phyloP scores from a whole-genome alignment of 2,113 vertebrate species.

The Channa argus region DNA sequence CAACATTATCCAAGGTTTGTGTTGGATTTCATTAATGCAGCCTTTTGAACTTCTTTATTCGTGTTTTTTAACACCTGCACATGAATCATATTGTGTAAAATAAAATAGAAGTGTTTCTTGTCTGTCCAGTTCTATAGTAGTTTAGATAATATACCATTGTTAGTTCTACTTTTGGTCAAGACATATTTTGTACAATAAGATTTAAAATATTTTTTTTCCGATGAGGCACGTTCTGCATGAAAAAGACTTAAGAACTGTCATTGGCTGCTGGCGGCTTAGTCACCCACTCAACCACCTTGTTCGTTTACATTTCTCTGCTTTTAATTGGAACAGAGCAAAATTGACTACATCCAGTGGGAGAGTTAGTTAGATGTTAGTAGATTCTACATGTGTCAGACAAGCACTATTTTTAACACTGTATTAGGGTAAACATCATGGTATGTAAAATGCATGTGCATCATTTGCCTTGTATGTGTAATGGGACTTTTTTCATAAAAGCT shows the following conservation, averaged over 20 bases:
- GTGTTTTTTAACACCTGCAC: neutral
- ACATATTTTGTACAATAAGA: neutral
- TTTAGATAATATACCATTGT: slow-evolving; percentile 1
- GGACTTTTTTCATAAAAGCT: neutral
- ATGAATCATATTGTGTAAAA: neutral
- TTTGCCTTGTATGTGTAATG: neutral
- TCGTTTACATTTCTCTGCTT: slow-evolving; percentile 50
- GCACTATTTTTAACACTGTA: neutral
- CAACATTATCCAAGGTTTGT: too few species aligned
- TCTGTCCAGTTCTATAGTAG: neutral
- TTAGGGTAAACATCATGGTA: neutral
- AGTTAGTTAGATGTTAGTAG: slow-evolving; percentile 14
- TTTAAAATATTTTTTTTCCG: slow-evolving; percentile 30
- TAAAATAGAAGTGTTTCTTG: neutral
- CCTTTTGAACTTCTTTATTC: too few species aligned
- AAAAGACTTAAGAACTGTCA: slow-evolving; percentile 33
- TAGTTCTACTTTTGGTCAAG: neutral
- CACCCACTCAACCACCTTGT: slow-evolving; percentile 15
- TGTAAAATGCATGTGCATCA: neutral
- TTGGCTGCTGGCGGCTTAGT: slow-evolving; percentile 40
- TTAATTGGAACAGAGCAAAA: slow-evolving; percentile 57
- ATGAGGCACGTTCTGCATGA: slow-evolving; percentile 42
- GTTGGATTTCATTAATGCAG: too few species aligned
- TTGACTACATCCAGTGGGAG: slow-evolving; percentile 24
- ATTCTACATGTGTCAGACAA: neutral